phyloP scores from a whole-genome alignment of 2,797 vertebrate genomes.

The Microcaecilia unicolor region DNA sequence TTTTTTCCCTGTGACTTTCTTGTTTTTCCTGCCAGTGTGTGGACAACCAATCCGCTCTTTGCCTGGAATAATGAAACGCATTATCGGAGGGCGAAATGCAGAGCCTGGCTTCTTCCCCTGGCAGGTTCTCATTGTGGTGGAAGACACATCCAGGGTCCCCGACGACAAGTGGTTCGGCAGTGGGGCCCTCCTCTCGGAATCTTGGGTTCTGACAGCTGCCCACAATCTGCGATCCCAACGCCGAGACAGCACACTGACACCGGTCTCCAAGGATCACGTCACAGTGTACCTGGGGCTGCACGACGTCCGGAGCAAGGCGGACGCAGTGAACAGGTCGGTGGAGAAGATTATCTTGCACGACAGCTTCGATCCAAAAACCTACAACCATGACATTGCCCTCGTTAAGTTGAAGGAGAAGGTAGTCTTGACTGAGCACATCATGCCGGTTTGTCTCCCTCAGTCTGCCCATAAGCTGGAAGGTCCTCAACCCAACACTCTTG shows the following conservation, averaged over 20 bases:
- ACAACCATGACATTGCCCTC: conserved; percentile 88
- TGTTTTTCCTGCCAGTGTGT: conserved; percentile 57
- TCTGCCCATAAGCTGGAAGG: conserved; percentile 41
- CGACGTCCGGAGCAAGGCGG: conserved; percentile 54
- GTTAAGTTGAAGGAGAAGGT: conserved; percentile 68
- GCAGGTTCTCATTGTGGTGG: conserved; percentile 86
- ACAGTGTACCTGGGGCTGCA: conserved; percentile 77
- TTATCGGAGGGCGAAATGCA: conserved; percentile 76
- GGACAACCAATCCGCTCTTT: conserved; percentile 62
- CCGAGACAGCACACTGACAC: conserved; percentile 71
- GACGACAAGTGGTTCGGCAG: conserved; percentile 86
- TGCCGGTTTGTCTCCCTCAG: conserved; percentile 77
- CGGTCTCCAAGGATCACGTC: conserved; percentile 71
- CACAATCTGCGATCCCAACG: conserved; percentile 83
- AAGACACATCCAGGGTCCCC: conserved; percentile 81
- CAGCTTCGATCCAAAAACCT: conserved; percentile 80
- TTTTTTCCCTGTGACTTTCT: neutral
- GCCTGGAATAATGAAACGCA: conserved; percentile 73
- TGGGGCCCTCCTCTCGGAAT: conserved; percentile 76
- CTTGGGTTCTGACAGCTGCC: conserved; percentile 87
- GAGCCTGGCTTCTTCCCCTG: conserved; percentile 83
- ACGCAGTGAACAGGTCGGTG: conserved; percentile 60
- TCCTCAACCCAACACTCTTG: conserved; percentile 68
- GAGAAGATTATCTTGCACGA: conserved; percentile 76
- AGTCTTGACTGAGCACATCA: conserved; percentile 51